Evolutionary conservation across 2,113 vertebrate species (phyloP), one percentile per base, ranked within the genome.

Genomic region (Glaucomys volans): DNA sequence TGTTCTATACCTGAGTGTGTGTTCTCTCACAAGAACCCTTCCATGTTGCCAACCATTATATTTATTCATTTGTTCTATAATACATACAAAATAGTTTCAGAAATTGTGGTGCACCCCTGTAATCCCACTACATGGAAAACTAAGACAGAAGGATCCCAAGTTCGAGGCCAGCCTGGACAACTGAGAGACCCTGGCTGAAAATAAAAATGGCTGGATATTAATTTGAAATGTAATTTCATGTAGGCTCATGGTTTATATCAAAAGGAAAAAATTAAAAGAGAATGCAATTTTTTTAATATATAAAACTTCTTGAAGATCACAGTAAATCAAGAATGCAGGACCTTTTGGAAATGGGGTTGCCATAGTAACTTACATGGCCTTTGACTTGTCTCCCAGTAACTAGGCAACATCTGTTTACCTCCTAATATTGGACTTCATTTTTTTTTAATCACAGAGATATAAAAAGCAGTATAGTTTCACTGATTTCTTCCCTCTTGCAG

Each of bases 401-500:
- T 16, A 47, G n/a, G 37, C 37, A 89, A 30, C 17, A 47, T 82
- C 30, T 11, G 44, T 80, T 67, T 54, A 16, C 11, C 32, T 69
- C 32, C 32, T 69, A n/a, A 94, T 80, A n/a, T 0, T 40, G 17
- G 50, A 67, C 66, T 92, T 89, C 26, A 4, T 20, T 67, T 32
- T 52, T 44, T 47, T 47, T 57, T 85, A 24, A 50, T 71, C 18
- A 8, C 22, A 50, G 89, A 87, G 9, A 32, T 64, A 30, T 37
- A 64, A 50, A 77, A 91, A 54, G 44, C 42, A 28, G 1, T 50
- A 91, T 47, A 7, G 24, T 35, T 72, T 81, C 42, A 1, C 44
- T 71, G 26, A 44, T 72, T 20, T 32, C 50, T 85, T 88, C 72
- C 64, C 42, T 97, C 92, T 98, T 97, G 76, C 98, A 99, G 99